These are phyloP conservation scores for Horisme vitalbata DNA, from an alignment of 2,888 invertebrate species.

Conservation along the genomic window DNA sequence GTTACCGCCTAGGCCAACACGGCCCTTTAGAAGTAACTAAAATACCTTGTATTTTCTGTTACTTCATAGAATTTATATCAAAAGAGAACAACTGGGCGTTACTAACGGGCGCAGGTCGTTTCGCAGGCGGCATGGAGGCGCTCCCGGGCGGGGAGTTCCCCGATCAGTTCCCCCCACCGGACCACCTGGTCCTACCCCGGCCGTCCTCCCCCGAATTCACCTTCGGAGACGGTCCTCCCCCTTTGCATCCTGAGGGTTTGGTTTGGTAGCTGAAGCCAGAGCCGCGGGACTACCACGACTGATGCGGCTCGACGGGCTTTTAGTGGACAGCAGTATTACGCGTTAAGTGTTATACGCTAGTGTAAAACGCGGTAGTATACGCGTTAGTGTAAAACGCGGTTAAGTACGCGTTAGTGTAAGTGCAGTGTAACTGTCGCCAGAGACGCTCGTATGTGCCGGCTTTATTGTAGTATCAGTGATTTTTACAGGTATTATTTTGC, in stretches of 20 bases:
- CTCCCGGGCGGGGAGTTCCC: conserved; percentile 76
- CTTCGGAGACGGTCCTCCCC: conserved; percentile 78
- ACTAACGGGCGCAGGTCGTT: conserved; percentile 89
- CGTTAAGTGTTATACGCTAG: conserved; percentile 31
- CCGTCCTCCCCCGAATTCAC: conserved; percentile 90
- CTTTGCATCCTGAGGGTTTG: conserved; percentile 76
- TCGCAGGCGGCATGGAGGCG: conserved; percentile 87
- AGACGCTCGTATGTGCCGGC: conserved; percentile 10
- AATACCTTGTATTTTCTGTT: conserved; percentile 16
- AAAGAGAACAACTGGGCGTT: conserved; percentile 40
- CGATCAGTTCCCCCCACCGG: conserved; percentile 84
- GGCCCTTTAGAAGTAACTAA: conserved; percentile 6
- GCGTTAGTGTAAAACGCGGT: conserved; percentile 20
- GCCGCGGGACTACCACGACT: conserved; percentile 83
- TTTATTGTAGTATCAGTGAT: conserved; percentile 28
- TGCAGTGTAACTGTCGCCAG: conserved; percentile 11
- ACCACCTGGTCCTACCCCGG: conserved; percentile 86
- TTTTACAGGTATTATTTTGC: too few species aligned
- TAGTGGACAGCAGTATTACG: conserved; percentile 67
- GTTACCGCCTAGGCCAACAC: too few species aligned
- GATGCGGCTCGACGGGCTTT: conserved; percentile 80
- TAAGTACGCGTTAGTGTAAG: conserved; percentile 39
- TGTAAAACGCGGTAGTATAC: conserved; percentile 19
- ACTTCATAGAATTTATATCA: conserved; percentile 16
- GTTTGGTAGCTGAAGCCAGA: conserved; percentile 84